Evolutionary conservation across 1,140 invertebrate species (phyloP), one percentile per base, ranked within the genome.

Genomic region (Periplaneta americana): DNA sequence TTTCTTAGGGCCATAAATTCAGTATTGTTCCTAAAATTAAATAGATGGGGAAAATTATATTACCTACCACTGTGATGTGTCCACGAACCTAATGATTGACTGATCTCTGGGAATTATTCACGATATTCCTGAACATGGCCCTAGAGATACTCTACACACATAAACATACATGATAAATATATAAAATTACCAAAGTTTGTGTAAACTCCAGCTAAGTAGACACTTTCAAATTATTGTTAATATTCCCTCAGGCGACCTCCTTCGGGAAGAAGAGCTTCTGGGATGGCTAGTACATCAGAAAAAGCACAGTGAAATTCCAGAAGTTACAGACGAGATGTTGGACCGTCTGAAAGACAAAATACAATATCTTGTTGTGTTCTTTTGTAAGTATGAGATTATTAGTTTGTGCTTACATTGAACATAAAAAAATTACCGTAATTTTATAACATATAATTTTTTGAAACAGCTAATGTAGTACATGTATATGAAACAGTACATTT

Each of bases 321-420:
- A 97, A 88, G 93, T 98, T 31, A 97, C 96, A 22, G 95, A 97
- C 87, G 96, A 98, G 90, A 98, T 98, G 95, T 94, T 98, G 90
- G 96, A 98, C 84, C 95, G 95, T 86, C 89, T 98, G n/a, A 94
- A 98, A 81, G 95, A 96, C 82, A 93, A 89, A 37, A 92, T 94
- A 48, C 91, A 93, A 48, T 96, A 93, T 87, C 89, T 97, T 80
- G 96, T 95, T 79, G 96, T 97, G 84, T 91, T 96, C 83, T 96
- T 96, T 86, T 96, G 95, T 96, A 90, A 94, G 94, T 90, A 84
- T 74, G 82, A 79, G 80, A 34, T 8, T 77, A 34, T 4, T n/a
- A n/a, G 57, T 66, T 66, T 66, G 57, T 66, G n/a, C 17, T 17
- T 66, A 66, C 75, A 77, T 17, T 77, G 31, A 77, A 77, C 13